Evolutionary conservation across 2,113 vertebrate species (phyloP).

Genomic region (Grus americana): DNA sequence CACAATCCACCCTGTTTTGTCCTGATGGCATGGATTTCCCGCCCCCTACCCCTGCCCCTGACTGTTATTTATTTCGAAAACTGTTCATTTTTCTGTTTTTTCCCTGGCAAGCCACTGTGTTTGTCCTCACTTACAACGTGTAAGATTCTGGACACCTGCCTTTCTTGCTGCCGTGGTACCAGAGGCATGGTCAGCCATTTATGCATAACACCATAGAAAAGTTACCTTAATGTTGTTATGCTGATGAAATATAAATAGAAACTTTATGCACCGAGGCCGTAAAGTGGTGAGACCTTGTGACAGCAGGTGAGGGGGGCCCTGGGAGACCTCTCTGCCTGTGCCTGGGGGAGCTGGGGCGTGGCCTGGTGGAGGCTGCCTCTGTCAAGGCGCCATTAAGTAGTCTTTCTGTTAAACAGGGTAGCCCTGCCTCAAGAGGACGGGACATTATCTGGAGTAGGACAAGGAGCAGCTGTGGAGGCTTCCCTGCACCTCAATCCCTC

Average conservation of each 20-base stretch:
- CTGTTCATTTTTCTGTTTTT: neutral
- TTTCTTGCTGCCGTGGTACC: neutral
- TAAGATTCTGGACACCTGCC: neutral
- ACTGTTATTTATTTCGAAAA: neutral
- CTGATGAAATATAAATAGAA: neutral
- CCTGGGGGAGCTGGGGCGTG: neutral
- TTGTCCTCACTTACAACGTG: neutral
- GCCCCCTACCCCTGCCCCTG: too few species aligned
- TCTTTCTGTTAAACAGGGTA: rapidly evolving
- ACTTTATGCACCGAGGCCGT: rapidly evolving
- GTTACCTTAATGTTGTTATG: neutral
- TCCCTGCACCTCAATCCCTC: neutral
- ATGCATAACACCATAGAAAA: neutral
- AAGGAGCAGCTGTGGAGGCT: rapidly evolving
- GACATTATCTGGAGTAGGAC: neutral
- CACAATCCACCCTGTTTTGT: neutral
- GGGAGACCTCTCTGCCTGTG: rapidly evolving
- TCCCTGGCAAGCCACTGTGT: neutral
- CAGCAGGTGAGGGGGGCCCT: rapidly evolving
- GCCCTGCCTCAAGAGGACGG: neutral
- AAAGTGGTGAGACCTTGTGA: neutral
- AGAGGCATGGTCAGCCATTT: neutral
- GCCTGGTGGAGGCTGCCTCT: neutral
- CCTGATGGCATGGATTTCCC: neutral
- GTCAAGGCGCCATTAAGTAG: rapidly evolving